A percentile compares a stretch with the other conserved stretches of the same genome.
These are phyloP conservation scores for Oenanthe melanoleuca DNA, from an alignment of 2,113 vertebrate genomes.

Conservation along the genomic window DNA sequence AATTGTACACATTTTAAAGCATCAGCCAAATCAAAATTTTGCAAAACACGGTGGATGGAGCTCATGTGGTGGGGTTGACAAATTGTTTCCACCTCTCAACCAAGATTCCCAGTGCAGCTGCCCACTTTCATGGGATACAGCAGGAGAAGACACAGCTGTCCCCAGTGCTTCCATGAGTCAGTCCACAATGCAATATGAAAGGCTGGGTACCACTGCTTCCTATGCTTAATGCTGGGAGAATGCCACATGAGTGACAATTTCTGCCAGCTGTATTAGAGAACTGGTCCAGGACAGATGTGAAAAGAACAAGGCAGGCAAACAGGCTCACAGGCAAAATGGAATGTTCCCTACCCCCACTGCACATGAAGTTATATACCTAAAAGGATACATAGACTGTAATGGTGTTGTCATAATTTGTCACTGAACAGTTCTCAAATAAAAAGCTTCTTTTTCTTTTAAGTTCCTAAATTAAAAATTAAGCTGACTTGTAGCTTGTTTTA, in stretches of 20 bases:
- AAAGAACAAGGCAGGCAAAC: neutral
- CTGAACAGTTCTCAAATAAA: neutral
- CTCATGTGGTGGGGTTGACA: neutral
- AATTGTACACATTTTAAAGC: neutral
- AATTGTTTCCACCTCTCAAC: neutral
- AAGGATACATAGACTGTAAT: neutral
- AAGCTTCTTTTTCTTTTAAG: neutral
- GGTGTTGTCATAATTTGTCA: neutral
- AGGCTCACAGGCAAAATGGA: neutral
- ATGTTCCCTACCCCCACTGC: neutral
- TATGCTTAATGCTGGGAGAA: rapidly evolving
- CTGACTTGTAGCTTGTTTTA: neutral
- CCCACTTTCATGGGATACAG: neutral
- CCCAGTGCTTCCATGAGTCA: neutral
- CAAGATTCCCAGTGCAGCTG: neutral
- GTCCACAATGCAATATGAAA: rapidly evolving
- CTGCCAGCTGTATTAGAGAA: neutral
- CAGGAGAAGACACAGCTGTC: neutral
- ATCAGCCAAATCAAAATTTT: neutral
- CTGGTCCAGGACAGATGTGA: neutral
- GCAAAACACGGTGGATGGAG: neutral
- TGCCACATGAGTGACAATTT: neutral
- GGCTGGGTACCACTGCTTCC: neutral
- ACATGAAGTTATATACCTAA: neutral
- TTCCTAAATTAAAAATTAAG: neutral